These are phyloP conservation scores for Epinephelus fuscoguttatus DNA, from an alignment of 2,113 vertebrate species.

Conservation along the genomic window DNA sequence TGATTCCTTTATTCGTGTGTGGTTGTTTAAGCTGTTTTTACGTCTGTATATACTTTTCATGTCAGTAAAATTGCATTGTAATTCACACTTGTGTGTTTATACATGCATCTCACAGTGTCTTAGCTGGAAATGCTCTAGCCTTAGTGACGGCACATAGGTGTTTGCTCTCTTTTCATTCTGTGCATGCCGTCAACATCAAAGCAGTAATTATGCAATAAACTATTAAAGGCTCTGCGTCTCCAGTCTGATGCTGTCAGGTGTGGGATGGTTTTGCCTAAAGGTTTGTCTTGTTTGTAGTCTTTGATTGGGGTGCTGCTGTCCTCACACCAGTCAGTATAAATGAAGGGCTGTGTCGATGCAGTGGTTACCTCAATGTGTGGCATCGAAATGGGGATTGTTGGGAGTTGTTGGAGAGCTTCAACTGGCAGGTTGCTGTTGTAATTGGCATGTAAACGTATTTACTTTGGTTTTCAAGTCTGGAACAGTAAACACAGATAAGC, in stretches of 20 bases:
- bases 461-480: constrained; percentile 13
- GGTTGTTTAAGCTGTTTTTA: constrained; percentile 26
- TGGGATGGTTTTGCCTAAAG: constrained; percentile 38
- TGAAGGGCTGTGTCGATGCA: not conserved
- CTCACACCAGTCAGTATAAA: constrained; percentile 7
- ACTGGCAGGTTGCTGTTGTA: constrained; percentile 32
- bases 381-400: not conserved
- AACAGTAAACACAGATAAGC: constrained; percentile 22
- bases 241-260: constrained; percentile 41
- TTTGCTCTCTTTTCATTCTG: constrained; percentile 34
- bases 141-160: not conserved
- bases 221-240: constrained; percentile 34
- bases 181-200: constrained; percentile 51
- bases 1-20: constrained; percentile 12
- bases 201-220: constrained; percentile 54
- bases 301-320: constrained; percentile 19
- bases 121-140: not conserved
- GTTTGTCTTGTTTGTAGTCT: constrained; percentile 36
- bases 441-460: constrained; percentile 58
- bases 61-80: constrained; percentile 34
- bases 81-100: constrained; percentile 17
- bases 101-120: not conserved
- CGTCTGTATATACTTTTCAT: constrained; percentile 10
- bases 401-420: constrained; percentile 13
- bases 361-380: constrained; percentile 5